Evolutionary conservation across 2,797 vertebrate genomes (phyloP).

Genomic region (Schizopygopsis malacanthus): DNA sequence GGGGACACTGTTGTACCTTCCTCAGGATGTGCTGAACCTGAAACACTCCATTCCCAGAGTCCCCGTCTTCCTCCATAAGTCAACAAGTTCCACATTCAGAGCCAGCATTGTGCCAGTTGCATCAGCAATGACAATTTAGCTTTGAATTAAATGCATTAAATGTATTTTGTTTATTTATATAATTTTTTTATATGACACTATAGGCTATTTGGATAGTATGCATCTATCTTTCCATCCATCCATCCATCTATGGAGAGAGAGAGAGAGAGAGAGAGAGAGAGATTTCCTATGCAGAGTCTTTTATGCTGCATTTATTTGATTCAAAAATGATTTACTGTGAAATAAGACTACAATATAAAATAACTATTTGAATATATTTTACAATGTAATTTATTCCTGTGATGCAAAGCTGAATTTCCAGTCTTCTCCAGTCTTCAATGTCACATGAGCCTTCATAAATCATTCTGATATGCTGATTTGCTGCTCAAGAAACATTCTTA

Average conservation of each 20-base stretch:
- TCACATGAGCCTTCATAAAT: background rate
- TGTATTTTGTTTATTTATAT: background rate
- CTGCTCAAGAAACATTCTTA: background rate
- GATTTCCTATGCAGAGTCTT: no score
- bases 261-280: background rate
- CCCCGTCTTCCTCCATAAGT: background rate
- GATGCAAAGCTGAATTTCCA: background rate
- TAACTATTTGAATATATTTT: background rate
- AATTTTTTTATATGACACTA: background rate
- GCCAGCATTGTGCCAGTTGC: background rate
- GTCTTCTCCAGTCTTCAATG: background rate
- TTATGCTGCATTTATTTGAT: background rate
- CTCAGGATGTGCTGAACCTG: constrained; percentile 5
- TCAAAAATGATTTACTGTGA: background rate
- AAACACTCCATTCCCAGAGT: background rate
- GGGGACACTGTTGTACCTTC: background rate
- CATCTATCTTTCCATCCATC: no score
- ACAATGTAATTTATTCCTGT: background rate
- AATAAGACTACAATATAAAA: background rate
- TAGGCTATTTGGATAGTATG: background rate
- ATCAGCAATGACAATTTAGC: background rate
- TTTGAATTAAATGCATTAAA: background rate
- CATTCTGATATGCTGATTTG: background rate
- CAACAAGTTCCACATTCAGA: background rate
- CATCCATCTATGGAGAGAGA: background rate